A percentile compares a stretch with the other conserved stretches of the same genome.
phyloP scores from a whole-genome alignment of 2,797 vertebrate genomes.

The Zalophus californianus region DNA sequence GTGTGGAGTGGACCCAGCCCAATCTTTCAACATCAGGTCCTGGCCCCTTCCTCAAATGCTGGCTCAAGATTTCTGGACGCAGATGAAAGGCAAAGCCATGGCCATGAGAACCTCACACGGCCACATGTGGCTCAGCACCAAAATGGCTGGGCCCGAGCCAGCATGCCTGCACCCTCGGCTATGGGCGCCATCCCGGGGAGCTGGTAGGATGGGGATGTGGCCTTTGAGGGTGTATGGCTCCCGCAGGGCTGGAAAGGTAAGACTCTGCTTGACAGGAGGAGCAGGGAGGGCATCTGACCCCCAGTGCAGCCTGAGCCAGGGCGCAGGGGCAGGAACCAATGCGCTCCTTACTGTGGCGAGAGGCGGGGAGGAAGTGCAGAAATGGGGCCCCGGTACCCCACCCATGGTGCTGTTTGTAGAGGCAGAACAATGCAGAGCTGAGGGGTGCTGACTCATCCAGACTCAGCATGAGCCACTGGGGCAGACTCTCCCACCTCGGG shows the following conservation, averaged over 20 bases:
- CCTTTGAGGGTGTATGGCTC: neutral
- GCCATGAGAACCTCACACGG: fast-evolving
- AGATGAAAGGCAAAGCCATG: neutral
- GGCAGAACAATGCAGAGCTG: neutral
- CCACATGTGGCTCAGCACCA: neutral
- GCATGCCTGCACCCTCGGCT: neutral
- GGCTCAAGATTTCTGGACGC: neutral
- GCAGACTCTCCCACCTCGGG: neutral
- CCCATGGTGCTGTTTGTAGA: neutral
- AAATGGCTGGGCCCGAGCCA: neutral
- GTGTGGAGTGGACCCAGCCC: neutral
- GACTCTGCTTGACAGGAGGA: neutral
- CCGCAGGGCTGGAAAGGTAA: neutral
- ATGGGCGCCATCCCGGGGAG: neutral
- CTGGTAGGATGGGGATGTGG: fast-evolving
- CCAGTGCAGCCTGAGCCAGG: neutral
- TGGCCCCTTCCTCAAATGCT: neutral
- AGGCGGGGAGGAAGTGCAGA: neutral
- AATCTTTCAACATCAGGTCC: too few relatives aligned
- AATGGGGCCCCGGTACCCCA: neutral
- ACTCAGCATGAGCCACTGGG: neutral
- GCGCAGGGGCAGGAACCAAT: neutral
- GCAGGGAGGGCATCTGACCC: neutral
- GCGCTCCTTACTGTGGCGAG: neutral
- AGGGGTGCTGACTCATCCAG: conserved; percentile 48